These are phyloP conservation scores for Nyleta sp. DNA, from an alignment of 2,888 invertebrate genomes.

Conservation along the genomic window DNA sequence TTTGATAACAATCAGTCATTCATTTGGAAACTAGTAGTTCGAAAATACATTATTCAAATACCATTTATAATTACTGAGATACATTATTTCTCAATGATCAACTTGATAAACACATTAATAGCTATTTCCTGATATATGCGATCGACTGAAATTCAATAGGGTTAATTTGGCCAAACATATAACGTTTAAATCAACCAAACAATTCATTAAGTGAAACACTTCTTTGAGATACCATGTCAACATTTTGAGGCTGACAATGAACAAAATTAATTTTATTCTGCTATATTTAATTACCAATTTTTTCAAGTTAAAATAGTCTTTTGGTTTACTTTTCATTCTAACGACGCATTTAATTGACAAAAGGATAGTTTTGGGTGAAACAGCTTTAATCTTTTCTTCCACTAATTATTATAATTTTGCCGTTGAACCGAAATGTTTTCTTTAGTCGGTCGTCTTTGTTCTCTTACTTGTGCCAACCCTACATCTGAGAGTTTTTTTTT, in stretches of 20 bases:
- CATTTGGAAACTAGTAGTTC: constrained; percentile 1
- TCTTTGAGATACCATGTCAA: no score
- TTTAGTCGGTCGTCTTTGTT: constrained; percentile 14
- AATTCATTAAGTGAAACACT: no score
- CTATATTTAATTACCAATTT: neutral
- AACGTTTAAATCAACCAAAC: no score
- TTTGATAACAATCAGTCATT: neutral
- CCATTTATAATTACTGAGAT: no score
- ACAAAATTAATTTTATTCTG: neutral
- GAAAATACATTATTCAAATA: neutral
- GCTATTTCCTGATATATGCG: no score
- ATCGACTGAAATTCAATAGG: no score
- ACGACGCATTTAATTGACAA: constrained; percentile 2
- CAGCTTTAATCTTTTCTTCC: neutral
- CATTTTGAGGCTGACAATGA: no score
- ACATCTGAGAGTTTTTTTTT: constrained; percentile 9
- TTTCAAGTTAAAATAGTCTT: neutral
- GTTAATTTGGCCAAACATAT: no score
- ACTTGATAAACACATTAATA: no score
- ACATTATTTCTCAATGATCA: no score
- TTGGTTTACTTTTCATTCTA: neutral
- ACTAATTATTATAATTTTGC: constrained; percentile 6
- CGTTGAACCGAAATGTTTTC: constrained; percentile 13
- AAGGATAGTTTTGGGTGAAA: neutral
- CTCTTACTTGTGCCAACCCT: neutral